These are phyloP conservation scores for Amphilophus citrinellus DNA, from an alignment of 2,113 vertebrate genomes.

Conservation along the genomic window DNA sequence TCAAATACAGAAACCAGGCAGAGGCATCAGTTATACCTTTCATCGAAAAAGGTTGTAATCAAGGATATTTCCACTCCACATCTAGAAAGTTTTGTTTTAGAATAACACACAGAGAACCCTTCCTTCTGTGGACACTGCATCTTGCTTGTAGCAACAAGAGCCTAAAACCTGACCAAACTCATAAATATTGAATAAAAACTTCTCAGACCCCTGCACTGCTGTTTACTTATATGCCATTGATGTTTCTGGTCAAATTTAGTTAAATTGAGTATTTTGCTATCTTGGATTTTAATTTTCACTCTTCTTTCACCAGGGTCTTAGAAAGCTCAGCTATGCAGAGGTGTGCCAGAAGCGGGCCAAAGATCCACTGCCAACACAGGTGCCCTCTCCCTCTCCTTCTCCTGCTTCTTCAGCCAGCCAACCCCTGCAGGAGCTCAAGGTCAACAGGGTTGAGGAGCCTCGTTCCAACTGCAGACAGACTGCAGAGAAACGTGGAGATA, in stretches of 20 bases:
- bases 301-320: constrained; percentile 83
- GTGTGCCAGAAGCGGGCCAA: constrained; percentile 94
- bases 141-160: not conserved
- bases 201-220: not conserved
- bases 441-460: constrained; percentile 87
- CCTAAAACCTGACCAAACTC: not conserved
- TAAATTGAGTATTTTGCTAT: not conserved
- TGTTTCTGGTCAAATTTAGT: not conserved
- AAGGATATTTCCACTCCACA: too few species aligned
- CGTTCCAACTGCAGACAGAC: constrained; percentile 37
- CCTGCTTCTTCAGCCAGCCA: constrained; percentile 77
- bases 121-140: too few species aligned
- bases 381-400: constrained; percentile 42
- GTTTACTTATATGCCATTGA: not conserved
- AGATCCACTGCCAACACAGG: constrained; percentile 75
- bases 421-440: constrained; percentile 90
- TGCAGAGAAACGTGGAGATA: constrained; percentile 65
- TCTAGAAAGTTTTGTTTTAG: too few species aligned
- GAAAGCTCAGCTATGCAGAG: constrained; percentile 96
- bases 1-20: too few species aligned
- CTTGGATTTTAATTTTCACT: not conserved
- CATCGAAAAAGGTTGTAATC: too few species aligned
- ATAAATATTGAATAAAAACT: not conserved
- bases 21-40: too few species aligned
- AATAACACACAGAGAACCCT: too few species aligned